Percentiles rank a stretch among this genome's conserved stretches.
Evolutionary conservation across 2,888 invertebrate genomes (phyloP).

Genomic region (Troides oblongomaculatus): DNA sequence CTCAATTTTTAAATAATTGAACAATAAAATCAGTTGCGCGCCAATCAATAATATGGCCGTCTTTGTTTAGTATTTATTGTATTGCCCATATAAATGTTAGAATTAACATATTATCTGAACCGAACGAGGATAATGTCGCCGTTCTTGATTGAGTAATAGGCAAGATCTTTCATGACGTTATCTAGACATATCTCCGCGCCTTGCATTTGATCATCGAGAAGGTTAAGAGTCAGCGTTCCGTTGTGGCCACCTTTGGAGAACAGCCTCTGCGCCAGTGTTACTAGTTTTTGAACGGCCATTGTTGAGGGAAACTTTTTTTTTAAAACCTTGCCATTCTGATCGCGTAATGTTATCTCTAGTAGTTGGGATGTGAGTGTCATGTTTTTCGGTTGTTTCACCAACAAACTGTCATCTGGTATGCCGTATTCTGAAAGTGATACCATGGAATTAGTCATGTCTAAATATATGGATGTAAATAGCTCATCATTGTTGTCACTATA

Average conservation of each 20-base stretch:
- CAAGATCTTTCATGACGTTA: slow-evolving; percentile 89
- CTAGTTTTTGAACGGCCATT: slow-evolving; percentile 90
- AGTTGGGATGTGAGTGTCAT: slow-evolving; percentile 85
- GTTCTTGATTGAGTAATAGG: slow-evolving; percentile 90
- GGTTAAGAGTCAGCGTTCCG: slow-evolving; percentile 65
- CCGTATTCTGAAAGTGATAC: slow-evolving; percentile 84
- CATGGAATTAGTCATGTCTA: neutral
- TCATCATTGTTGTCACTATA: no score
- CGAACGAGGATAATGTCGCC: slow-evolving; percentile 89
- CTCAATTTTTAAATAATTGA: slow-evolving; percentile 41
- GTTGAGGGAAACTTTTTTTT: slow-evolving; percentile 88
- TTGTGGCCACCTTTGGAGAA: slow-evolving; percentile 75
- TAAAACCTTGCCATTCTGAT: slow-evolving; percentile 79
- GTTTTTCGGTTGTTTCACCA: slow-evolving; percentile 72
- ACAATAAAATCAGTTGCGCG: slow-evolving; percentile 41
- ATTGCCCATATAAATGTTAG: slow-evolving; percentile 41
- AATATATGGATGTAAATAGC: no score
- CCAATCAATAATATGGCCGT: slow-evolving; percentile 38
- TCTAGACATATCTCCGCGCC: slow-evolving; percentile 87
- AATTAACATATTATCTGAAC: slow-evolving; percentile 67
- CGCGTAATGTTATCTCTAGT: slow-evolving; percentile 77
- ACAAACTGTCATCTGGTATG: slow-evolving; percentile 87
- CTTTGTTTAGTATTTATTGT: slow-evolving; percentile 29
- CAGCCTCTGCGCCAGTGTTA: slow-evolving; percentile 88
- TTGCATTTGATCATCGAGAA: slow-evolving; percentile 79